Percentiles rank a stretch among this genome's conserved stretches.
phyloP scores from a whole-genome alignment of 2,797 vertebrate genomes.

The Pangasius krempfi region DNA sequence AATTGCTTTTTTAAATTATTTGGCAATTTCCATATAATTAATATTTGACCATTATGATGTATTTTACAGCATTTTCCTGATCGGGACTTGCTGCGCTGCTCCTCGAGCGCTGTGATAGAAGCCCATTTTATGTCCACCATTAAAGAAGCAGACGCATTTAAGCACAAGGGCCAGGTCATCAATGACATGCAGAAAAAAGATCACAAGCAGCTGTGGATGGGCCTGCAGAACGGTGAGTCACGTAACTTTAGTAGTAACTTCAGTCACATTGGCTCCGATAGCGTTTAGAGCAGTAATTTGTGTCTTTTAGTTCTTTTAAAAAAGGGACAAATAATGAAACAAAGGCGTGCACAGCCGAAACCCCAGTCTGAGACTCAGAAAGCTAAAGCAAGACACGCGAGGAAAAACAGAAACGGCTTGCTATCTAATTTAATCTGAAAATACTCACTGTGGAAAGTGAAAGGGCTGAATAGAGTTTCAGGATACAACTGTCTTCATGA shows the following conservation, averaged over 20 bases:
- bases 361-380: background rate
- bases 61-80: conserved; percentile 88
- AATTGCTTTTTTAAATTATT: background rate
- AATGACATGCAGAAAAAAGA: conserved; percentile 99
- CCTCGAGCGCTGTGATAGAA: conserved; percentile 90
- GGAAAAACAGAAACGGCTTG: conserved; percentile 7
- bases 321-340: background rate
- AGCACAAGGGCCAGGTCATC: conserved; percentile 97
- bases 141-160: conserved; percentile 98
- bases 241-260: background rate
- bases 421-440: conserved; percentile 55
- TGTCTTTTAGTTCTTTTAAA: background rate
- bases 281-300: background rate
- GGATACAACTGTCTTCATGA: conserved; percentile 55
- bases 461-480: conserved; percentile 79
- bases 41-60: background rate
- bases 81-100: conserved; percentile 91
- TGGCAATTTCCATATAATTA: background rate
- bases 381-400: background rate
- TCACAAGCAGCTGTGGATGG: conserved; percentile 99
- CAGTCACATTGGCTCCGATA: background rate
- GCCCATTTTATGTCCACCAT: conserved; percentile 98
- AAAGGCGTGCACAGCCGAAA: conserved; percentile 14
- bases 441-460: conserved; percentile 37
- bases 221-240: conserved; percentile 91